Base-by-base conservation (phyloP, 2,888 invertebrate genomes). In the Stegophylla sp. region DNA sequence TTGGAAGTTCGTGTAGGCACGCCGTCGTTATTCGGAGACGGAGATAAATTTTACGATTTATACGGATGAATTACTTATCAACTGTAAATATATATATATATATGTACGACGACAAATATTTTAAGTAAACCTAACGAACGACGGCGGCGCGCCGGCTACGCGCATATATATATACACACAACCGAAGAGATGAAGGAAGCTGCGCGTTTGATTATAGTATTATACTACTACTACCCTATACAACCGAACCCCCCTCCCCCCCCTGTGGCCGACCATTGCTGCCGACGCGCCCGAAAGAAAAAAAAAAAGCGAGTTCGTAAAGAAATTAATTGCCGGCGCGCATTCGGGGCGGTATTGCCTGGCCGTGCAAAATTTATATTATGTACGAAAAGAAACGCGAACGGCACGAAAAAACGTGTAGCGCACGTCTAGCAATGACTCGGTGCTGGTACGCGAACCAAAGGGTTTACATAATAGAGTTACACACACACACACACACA, bases 1-100 rank as follows among this genome's bases (percentile, higher is more conserved):
- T 48, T 17, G 48, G n/a, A n/a, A n/a, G n/a, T n/a, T n/a, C n/a
- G n/a, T n/a, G n/a, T n/a, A n/a, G n/a, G n/a, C n/a, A n/a, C n/a
- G n/a, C n/a, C 48, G 48, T 48, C 5, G 17, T 53, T 53, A 23
- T 45, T 41, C 12, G 23, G n/a, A n/a, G 67, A 43, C 45, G 45
- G 17, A 48, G 23, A 67, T 67, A 26, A 26, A 45, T 67, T 67
- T 67, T 67, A 67, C 67, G 67, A 67, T 26, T 45, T 45, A 15
- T 45, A 66, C 66, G 66, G 43, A 66, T 9, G 43, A 66, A 66
- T 66, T 17, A 43, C 66, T 43, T 7, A 43, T n/a, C 48, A 5
- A 48, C 48, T n/a, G n/a, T n/a, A n/a, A n/a, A n/a, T n/a, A n/a
- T n/a, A n/a, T n/a, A n/a, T n/a, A n/a, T n/a, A n/a, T n/a, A n/a